Base-by-base conservation (phyloP, 2,888 invertebrate genomes). In the Augiades crinisus region DNA sequence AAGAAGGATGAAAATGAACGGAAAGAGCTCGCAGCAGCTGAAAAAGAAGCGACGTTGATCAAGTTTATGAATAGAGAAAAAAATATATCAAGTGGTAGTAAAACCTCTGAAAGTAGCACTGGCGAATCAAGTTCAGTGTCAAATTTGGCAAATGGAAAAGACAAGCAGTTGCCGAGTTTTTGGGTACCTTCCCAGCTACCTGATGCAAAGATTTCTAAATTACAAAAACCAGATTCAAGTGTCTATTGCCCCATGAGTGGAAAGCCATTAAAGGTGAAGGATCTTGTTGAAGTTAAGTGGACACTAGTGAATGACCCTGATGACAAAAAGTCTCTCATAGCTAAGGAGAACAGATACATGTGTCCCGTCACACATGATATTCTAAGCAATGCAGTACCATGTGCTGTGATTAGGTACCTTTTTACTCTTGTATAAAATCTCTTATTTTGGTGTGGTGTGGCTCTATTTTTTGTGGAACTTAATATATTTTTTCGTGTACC, bases 291-390 rank as follows among this genome's bases (percentile, higher is more conserved):
- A 63, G 94, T 99, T 0, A 96, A 97, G 71, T 99, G 99, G 90
- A 98, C 97, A 0, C 88, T 94, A 55, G 94, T 98, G 0, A 95
- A 95, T 56, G 98, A 97, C 79, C 95, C 96, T 0, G 95, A 95
- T 72, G 95, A 95, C 61, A 96, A 95, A 64, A 95, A 95, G 64
- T 95, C 97, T 1, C 84, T 98, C 21, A 97, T 98, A 61, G 92
- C 95, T 0, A 97, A 96, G 78, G 94, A 96, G 75, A 96, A 96
- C 60, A 92, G 99, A 63, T 99, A 98, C 75, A 98, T 98, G 94
- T 99, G 99, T 78, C 97, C 99, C 1, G 95, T 99, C 0, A 99
- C 99, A 1, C 96, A 98, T 78, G 99, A 99, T 81, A 93, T 98
- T 55, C 89, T 99, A 24, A 95, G 96, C 59, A 99, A 99, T 89